Percentiles rank a stretch among this genome's conserved stretches.
Evolutionary conservation across 2,113 vertebrate genomes (phyloP).

Genomic region (Nycticebus coucang): DNA sequence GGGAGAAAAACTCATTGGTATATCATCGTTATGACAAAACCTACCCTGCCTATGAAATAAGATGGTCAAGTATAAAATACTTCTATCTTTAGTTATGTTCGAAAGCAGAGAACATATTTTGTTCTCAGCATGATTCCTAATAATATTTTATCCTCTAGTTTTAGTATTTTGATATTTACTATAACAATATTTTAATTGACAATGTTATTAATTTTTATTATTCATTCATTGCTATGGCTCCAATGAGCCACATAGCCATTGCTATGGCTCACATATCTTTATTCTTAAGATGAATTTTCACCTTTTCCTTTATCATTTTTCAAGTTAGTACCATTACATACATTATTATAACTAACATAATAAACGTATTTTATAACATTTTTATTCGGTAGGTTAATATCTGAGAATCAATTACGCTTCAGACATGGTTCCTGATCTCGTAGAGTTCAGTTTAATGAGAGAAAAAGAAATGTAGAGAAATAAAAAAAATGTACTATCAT

Average conservation of each 20-base stretch:
- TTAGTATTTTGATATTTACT: background rate
- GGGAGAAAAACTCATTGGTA: background rate
- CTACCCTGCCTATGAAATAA: background rate
- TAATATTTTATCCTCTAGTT: background rate
- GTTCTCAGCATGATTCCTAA: background rate
- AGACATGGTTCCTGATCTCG: background rate
- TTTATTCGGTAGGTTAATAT: background rate
- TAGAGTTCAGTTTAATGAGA: background rate
- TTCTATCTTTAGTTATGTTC: background rate
- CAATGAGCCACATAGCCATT: too few relatives aligned
- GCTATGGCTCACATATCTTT: background rate
- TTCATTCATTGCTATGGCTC: background rate
- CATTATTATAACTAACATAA: background rate
- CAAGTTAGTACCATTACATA: background rate
- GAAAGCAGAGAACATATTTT: slow-evolving; percentile 2
- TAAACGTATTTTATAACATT: background rate
- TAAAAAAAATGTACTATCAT: background rate
- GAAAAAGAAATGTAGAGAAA: background rate
- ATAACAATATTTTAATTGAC: background rate
- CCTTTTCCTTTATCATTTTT: background rate
- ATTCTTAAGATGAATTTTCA: background rate
- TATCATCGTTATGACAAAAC: slow-evolving; percentile 29
- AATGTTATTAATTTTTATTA: background rate
- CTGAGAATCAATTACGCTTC: background rate
- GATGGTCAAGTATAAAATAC: background rate